Percentiles rank a stretch among this genome's conserved stretches.
These are phyloP conservation scores for Toxotes chatareus DNA, from an alignment of 2,113 vertebrate species.

Conservation along the genomic window DNA sequence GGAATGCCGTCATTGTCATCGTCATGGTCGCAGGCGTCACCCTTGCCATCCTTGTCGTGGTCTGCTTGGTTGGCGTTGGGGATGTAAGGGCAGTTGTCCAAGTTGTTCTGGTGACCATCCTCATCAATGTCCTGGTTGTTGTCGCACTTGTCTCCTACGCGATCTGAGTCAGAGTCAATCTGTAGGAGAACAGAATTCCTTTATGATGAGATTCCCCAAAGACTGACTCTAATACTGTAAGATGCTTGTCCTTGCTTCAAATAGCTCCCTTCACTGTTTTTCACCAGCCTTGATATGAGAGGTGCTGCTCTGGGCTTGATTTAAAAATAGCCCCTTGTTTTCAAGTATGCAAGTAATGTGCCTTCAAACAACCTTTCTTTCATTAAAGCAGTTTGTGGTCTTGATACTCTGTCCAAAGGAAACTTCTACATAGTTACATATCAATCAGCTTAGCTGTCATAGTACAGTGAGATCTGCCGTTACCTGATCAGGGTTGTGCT, in stretches of 20 bases:
- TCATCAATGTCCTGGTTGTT: constrained; percentile 99
- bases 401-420: background rate
- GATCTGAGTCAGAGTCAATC: constrained; percentile 97
- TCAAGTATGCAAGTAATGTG: constrained; percentile 65
- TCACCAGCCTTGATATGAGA: constrained; percentile 47
- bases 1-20: constrained; percentile 98
- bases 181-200: constrained; percentile 76
- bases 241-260: constrained; percentile 49
- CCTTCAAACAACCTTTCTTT: constrained; percentile 58
- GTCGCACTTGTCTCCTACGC: constrained; percentile 94
- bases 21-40: constrained; percentile 97
- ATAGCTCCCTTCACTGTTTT: constrained; percentile 35
- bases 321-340: constrained; percentile 63
- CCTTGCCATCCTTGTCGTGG: constrained; percentile 98
- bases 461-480: constrained; percentile 5
- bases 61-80: constrained; percentile 97
- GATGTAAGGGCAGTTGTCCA: constrained; percentile 99
- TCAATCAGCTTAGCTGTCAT: background rate
- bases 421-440: background rate
- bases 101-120: constrained; percentile 98
- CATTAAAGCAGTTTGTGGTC: constrained; percentile 48
- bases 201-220: constrained; percentile 54
- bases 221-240: constrained; percentile 19
- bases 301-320: constrained; percentile 21
- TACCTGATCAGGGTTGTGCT: constrained; percentile 99